A percentile compares a stretch with the other conserved stretches of the same genome.
Conservation (phyloP, 2,113 vertebrate species). For the Cariama cristata region DNA sequence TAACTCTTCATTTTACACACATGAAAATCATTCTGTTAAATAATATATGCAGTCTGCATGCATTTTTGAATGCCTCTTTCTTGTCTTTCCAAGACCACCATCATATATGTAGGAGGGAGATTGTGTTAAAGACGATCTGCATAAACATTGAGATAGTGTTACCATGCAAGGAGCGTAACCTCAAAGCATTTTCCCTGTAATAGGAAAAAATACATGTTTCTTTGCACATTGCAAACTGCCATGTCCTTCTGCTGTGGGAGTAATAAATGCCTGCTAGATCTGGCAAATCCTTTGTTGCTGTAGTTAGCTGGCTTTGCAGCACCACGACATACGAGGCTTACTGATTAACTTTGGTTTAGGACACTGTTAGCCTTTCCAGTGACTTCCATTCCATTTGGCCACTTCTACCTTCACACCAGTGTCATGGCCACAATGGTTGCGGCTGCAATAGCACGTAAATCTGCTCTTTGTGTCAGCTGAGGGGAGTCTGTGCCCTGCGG, state of each 20-base stretch:
- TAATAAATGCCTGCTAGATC: not conserved
- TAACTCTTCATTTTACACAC: not conserved
- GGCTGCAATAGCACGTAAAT: not conserved
- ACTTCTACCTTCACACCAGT: rapidly evolving
- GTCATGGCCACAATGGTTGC: rapidly evolving
- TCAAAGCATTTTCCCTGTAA: not conserved
- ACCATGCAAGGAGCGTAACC: not conserved
- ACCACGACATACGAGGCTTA: rapidly evolving
- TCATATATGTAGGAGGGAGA: not conserved
- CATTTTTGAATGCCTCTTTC: not conserved
- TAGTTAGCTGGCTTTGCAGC: not conserved
- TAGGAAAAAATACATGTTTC: not conserved
- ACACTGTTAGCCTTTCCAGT: not conserved
- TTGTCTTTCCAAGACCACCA: not conserved
- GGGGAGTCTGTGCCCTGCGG: not conserved
- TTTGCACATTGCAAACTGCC: not conserved
- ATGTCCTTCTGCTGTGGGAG: not conserved
- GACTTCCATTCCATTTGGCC: not conserved
- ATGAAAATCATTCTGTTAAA: not conserved
- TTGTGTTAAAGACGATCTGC: not conserved
- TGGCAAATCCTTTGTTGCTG: not conserved
- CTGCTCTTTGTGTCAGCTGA: not conserved
- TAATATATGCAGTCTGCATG: not conserved
- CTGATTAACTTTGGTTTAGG: not conserved
- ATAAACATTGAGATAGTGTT: not conserved